These are phyloP conservation scores for Agrotis exclamationis DNA, from an alignment of 2,888 invertebrate genomes.

Conservation along the genomic window DNA sequence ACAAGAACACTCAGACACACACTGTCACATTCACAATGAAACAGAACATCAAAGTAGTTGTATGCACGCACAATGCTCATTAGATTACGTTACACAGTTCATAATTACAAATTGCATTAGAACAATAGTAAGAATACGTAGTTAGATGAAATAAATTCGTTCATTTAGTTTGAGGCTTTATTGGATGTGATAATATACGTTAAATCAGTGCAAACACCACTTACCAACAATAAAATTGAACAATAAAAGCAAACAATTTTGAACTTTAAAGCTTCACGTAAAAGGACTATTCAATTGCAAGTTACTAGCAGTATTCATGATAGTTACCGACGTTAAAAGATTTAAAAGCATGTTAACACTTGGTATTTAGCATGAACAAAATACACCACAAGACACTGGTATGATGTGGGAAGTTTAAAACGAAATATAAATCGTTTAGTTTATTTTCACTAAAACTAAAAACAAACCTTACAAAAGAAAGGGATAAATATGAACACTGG, in stretches of 20 bases:
- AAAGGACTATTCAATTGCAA: constrained; percentile 41
- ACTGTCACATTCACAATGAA: constrained; percentile 43
- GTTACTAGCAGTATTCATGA: constrained; percentile 32
- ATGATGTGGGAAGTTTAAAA: constrained; percentile 52
- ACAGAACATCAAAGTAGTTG: constrained; percentile 70
- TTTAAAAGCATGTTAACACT: constrained; percentile 62
- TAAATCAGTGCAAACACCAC: constrained; percentile 35
- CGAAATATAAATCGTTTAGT: constrained; percentile 15
- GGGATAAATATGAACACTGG: background rate
- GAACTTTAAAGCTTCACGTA: constrained; percentile 49
- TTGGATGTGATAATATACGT: constrained; percentile 36
- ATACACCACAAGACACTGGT: constrained; percentile 58
- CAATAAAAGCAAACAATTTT: constrained; percentile 47
- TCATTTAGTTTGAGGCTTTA: constrained; percentile 56
- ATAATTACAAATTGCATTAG: constrained; percentile 56
- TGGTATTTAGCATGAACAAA: constrained; percentile 58
- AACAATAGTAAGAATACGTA: constrained; percentile 49
- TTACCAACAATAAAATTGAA: constrained; percentile 9
- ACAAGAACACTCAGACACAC: constrained; percentile 50
- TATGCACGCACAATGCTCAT: constrained; percentile 72
- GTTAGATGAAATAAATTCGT: constrained; percentile 42
- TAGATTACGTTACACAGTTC: constrained; percentile 60
- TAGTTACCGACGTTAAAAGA: constrained; percentile 29
- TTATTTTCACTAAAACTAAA: constrained; percentile 6
- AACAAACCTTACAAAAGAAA: background rate